phyloP scores from a whole-genome alignment of 92 coral and sea anemone species.

The Nematostella vectensis region DNA sequence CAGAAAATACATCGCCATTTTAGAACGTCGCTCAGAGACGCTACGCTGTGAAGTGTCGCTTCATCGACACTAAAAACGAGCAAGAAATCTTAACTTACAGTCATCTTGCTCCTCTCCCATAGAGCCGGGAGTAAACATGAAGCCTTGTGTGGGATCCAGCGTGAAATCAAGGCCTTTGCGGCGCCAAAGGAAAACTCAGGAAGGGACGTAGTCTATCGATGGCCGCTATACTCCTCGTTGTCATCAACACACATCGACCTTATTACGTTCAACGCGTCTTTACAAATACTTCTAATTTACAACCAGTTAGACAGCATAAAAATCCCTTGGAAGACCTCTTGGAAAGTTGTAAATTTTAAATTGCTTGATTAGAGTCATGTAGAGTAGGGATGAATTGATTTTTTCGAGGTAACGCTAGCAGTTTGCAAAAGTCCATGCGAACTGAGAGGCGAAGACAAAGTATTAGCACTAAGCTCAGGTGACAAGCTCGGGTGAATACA shows the following conservation, averaged over 20 bases:
- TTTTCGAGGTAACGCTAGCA: conserved; percentile 19
- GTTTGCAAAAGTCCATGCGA: conserved; percentile 25
- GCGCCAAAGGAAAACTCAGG: background rate
- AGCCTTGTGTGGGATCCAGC: conserved; percentile 26
- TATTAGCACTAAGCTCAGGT: conserved; percentile 24
- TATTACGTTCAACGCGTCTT: background rate
- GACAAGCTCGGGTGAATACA: conserved; percentile 14
- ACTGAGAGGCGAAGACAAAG: conserved; percentile 22
- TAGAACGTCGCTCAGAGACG: too few relatives aligned
- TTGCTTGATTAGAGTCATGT: background rate
- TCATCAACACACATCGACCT: background rate
- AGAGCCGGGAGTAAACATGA: conserved; percentile 14
- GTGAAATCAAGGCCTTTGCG: background rate
- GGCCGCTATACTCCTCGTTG: background rate
- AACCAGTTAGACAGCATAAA: too few relatives aligned
- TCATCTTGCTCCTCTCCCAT: conserved; percentile 23
- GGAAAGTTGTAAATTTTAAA: background rate
- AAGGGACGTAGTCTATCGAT: too few relatives aligned
- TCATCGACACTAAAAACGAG: too few relatives aligned
- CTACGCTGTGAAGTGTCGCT: too few relatives aligned
- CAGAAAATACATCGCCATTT: conserved; percentile 8
- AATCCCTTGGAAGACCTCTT: background rate
- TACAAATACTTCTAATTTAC: too few relatives aligned
- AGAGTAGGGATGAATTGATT: background rate
- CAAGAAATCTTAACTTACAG: conserved; percentile 12